Base-by-base conservation (phyloP, 2,113 vertebrate genomes). In the Trogon melanurus region DNA sequence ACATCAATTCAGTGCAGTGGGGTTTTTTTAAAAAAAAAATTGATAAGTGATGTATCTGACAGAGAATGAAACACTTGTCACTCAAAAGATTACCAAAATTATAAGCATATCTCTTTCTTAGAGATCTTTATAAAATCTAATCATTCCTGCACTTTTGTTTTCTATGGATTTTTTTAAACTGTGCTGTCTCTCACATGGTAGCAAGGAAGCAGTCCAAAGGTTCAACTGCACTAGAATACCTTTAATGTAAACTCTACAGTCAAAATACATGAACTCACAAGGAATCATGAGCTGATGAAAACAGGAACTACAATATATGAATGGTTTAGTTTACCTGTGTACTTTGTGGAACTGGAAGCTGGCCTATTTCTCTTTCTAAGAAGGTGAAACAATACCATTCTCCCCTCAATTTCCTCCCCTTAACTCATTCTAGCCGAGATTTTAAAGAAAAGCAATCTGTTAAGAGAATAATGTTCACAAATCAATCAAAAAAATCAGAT, bases 51-150 rank as follows among this genome's bases (percentile, higher is more conserved):
- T 71, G 7, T 19, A 62, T 76, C 89, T 96, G 91, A 89, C 90
- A 97, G 72, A 87, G 50, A 78, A 70, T 36, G 44, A 84, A 94
- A 60, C 23, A 84, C 88, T 97, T 96, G 66, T 72, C 76, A 23
- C 8, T 70, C 45, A 87, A 93, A 94, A 50, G 47, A 92, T 90
- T 92, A 94, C 75, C 79, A 69, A 89, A 78, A 91, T 48, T 7
- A 70, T 70, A 74, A 83, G 36, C 38, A 61, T 66, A 48, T 89
- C 45, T 73, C 30, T 96, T 95, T 94, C 89, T 81, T 66, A 65
- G 27, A 67, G 61, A 62, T 61, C 48, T 94, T 79, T 48, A 73
- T 72, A 80, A 61, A 92, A 72, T 38, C 32, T 48, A 57, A 86
- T 57, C 8, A 8, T 11, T 62, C 10, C 7, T 3, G 7, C 7